Conservation (phyloP, 2,888 invertebrate species). For the Amphimallon solstitiale region DNA sequence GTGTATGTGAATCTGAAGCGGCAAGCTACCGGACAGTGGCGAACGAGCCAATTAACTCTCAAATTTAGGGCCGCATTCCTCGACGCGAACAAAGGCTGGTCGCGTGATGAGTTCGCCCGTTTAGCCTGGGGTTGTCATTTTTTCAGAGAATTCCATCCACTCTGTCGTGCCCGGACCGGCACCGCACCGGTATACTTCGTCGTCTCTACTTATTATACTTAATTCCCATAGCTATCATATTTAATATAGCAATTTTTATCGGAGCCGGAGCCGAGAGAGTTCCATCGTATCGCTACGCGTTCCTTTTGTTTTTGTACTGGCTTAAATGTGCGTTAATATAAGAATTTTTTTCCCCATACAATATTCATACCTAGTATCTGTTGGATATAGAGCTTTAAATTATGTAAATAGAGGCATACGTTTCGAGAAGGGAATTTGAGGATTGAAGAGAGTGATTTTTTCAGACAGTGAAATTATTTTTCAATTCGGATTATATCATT, state of each 20-base stretch:
- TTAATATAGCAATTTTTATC: constrained; percentile 40
- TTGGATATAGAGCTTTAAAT: too few species aligned
- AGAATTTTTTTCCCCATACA: too few species aligned
- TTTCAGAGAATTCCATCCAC: constrained; percentile 50
- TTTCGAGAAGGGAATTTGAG: too few species aligned
- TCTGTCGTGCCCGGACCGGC: constrained; percentile 43
- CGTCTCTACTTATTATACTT: constrained; percentile 23
- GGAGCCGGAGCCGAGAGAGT: background rate
- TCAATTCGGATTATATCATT: too few species aligned
- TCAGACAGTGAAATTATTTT: too few species aligned
- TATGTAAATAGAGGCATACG: too few species aligned
- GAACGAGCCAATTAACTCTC: constrained; percentile 52
- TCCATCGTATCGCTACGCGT: background rate
- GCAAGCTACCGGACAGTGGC: constrained; percentile 52
- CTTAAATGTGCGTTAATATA: too few species aligned
- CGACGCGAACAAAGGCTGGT: constrained; percentile 54
- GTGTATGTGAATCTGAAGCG: constrained; percentile 3
- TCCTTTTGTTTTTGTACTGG: too few species aligned
- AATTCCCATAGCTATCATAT: constrained; percentile 37
- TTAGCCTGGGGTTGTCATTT: constrained; percentile 58
- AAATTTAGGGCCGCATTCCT: constrained; percentile 55
- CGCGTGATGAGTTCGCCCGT: constrained; percentile 56
- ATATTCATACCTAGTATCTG: too few species aligned
- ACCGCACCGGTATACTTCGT: constrained; percentile 24
- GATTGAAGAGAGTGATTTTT: too few species aligned